Percentiles rank a stretch among this genome's conserved stretches.
These are phyloP conservation scores for Catostomus latipinnis DNA, from an alignment of 2,797 vertebrate genomes.

Conservation along the genomic window DNA sequence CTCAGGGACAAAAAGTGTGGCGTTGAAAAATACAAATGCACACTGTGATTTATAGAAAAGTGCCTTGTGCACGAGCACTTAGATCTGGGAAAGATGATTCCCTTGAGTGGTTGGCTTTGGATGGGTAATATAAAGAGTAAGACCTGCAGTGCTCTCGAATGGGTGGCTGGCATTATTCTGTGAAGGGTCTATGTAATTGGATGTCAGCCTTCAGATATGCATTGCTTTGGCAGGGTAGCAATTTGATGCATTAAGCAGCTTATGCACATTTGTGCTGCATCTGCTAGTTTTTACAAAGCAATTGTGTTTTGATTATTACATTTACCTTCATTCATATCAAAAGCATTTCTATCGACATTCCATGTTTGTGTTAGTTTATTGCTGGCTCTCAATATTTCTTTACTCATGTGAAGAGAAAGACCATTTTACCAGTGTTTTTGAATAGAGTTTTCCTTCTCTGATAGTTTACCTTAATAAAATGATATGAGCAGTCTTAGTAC, in stretches of 20 bases:
- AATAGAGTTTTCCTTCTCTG: too few relatives aligned
- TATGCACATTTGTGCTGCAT: background rate
- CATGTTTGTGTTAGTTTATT: background rate
- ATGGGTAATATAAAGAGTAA: constrained; percentile 17
- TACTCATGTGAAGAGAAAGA: too few relatives aligned
- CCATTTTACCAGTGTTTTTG: too few relatives aligned
- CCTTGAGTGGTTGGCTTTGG: constrained; percentile 3
- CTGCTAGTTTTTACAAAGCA: background rate
- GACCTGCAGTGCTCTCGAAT: constrained; percentile 10
- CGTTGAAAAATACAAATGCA: constrained; percentile 13
- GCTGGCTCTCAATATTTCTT: too few relatives aligned
- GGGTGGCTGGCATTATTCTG: constrained; percentile 12
- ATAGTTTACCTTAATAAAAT: too few relatives aligned
- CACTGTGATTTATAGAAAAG: constrained; percentile 18
- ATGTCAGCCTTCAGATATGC: background rate
- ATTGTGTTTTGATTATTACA: background rate
- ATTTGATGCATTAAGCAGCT: constrained; percentile 12
- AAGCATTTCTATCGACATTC: background rate
- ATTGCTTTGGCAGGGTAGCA: background rate
- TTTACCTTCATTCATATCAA: background rate
- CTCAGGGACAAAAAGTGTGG: background rate
- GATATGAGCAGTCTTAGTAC: too few relatives aligned
- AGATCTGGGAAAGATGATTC: background rate
- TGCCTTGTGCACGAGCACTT: background rate
- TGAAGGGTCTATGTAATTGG: constrained; percentile 6